A percentile compares a stretch with the other conserved stretches of the same genome.
Evolutionary conservation across 1,140 invertebrate genomes (phyloP).

Genomic region (Bombus pascuorum): DNA sequence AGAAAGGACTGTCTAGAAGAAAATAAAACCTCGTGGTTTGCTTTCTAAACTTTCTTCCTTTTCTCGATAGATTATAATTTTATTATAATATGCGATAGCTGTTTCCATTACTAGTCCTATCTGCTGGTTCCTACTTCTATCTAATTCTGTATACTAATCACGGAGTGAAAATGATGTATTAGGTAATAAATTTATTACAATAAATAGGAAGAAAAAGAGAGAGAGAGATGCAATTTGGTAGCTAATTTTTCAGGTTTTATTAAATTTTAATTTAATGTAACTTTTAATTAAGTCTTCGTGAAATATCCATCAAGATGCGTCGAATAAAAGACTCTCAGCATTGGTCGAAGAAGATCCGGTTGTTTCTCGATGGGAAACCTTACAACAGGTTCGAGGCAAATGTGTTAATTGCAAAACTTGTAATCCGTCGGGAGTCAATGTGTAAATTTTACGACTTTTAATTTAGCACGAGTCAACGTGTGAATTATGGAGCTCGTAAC

Average conservation of each 20-base stretch:
- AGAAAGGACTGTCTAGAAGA: slow-evolving; percentile 14
- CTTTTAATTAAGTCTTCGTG: neutral
- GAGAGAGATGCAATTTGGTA: too few relatives aligned
- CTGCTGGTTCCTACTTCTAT: too few relatives aligned
- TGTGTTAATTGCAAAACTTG: slow-evolving; percentile 28
- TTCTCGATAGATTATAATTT: too few relatives aligned
- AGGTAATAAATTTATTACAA: too few relatives aligned
- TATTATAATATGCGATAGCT: too few relatives aligned
- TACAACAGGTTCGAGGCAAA: neutral
- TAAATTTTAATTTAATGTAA: neutral
- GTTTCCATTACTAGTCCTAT: too few relatives aligned
- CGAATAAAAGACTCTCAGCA: neutral
- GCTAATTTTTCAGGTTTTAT: too few relatives aligned
- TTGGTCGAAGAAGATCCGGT: neutral
- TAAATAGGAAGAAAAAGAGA: too few relatives aligned
- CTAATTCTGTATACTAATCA: too few relatives aligned
- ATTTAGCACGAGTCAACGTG: slow-evolving; percentile 9
- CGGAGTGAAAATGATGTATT: too few relatives aligned
- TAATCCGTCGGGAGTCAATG: neutral
- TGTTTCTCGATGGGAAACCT: neutral
- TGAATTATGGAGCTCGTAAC: slow-evolving; percentile 12
- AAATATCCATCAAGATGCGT: neutral
- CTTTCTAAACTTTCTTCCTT: neutral
- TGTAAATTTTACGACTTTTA: slow-evolving; percentile 23
- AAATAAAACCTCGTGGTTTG: neutral